Base-by-base conservation (phyloP, 2,888 invertebrate genomes). In the Nomada ruficornis region DNA sequence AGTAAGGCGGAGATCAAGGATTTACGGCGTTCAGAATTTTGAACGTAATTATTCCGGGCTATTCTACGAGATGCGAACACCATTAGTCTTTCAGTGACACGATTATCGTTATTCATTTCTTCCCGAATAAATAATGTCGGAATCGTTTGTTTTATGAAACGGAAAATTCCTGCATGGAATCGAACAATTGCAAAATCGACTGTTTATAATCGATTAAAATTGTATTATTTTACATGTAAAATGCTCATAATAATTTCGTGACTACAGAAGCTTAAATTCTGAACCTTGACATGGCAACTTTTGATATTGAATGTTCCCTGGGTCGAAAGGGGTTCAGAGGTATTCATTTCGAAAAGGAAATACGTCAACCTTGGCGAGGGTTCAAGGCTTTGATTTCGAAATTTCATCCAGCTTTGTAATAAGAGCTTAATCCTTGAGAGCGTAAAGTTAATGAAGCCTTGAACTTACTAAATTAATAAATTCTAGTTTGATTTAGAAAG, bases 31-130 rank as follows among this genome's bases (percentile, higher is more conserved):
- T 47, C n/a, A 10, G 59, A 64, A 63, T 44, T 26, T 69, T 59
- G 23, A 42, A 59, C 2, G n/a, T 42, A 29, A 62, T 47, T 36
- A 47, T 42, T 47, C 3, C 23, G 2, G 44, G 26, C n/a, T 29
- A 18, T 29, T 65, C 52, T n/a, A 13, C 20, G 47, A 52, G 50
- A 36, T 36, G 57, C 10, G 59, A 29, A 62, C 44, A 20, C 36
- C 52, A 54, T 67, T 78, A 70, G 69, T 59, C 74, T 75, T 57
- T n/a, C 11, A n/a, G 23, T 50, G 23, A 5, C 10, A 18, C 47
- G 42, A 7, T 47, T 55, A 23, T 55, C 62, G 55, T 47, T 54
- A 52, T 47, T 47, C 44, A 26, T 68, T 59, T n/a, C 50, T n/a
- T 52, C 67, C 69, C 57, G 47, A 18, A 50, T 20, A 74, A 57